Conservation (phyloP, 1,140 invertebrate species). For the Ostrea denselamellosa region DNA sequence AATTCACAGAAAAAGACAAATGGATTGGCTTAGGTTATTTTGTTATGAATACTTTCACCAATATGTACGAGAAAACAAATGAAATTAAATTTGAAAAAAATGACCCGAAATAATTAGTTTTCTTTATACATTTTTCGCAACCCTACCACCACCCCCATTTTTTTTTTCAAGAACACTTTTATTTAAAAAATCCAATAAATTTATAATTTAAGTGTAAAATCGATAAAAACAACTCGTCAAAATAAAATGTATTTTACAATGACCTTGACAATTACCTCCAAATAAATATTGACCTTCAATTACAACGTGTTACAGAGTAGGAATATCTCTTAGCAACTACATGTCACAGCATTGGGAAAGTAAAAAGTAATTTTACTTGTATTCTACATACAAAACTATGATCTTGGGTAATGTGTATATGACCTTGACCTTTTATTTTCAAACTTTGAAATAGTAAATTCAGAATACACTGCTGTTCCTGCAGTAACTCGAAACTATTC, state of each 20-base stretch:
- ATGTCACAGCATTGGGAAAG: neutral
- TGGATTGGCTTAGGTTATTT: neutral
- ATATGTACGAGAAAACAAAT: neutral
- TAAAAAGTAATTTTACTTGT: neutral
- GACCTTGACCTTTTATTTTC: neutral
- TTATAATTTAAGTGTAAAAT: neutral
- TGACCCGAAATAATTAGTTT: neutral
- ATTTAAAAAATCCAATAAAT: neutral
- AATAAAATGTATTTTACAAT: neutral
- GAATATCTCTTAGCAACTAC: no score
- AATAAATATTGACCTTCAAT: neutral
- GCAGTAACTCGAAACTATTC: no score
- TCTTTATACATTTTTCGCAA: constrained; percentile 23
- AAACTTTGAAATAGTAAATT: no score
- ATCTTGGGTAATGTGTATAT: neutral
- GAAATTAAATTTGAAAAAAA: neutral
- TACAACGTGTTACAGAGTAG: no score
- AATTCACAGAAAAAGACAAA: neutral
- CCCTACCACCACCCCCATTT: neutral
- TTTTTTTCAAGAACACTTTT: neutral
- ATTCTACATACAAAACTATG: neutral
- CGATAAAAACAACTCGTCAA: neutral
- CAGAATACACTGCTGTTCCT: no score
- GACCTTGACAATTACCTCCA: constrained; percentile 34
- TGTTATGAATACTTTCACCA: neutral